Evolutionary conservation across 2,113 vertebrate species (phyloP).

Genomic region (Nestor notabilis): DNA sequence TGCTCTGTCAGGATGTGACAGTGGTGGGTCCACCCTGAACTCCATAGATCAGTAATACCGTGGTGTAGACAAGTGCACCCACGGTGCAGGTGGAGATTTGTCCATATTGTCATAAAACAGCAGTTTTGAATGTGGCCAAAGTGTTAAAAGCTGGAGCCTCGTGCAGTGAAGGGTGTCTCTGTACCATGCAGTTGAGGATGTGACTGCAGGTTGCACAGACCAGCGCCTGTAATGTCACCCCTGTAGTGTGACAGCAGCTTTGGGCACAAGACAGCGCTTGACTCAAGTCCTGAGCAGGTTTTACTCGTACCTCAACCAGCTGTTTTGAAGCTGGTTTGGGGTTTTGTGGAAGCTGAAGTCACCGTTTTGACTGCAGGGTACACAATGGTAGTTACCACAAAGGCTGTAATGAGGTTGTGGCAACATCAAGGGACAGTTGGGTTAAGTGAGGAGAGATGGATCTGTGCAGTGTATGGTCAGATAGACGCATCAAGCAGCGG

Average conservation of each 20-base stretch:
- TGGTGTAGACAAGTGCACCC: not conserved
- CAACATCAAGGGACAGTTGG: not conserved
- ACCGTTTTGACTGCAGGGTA: not conserved
- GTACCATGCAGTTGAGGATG: fast-evolving
- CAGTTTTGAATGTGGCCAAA: not conserved
- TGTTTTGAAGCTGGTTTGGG: not conserved
- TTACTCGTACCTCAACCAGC: not conserved
- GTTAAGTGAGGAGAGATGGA: not conserved
- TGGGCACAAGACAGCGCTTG: not conserved
- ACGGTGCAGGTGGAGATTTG: not conserved
- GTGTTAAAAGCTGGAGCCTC: not conserved
- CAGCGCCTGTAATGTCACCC: not conserved
- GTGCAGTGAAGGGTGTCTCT: fast-evolving
- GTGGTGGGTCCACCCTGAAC: not conserved
- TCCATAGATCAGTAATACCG: not conserved
- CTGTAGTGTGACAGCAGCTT: fast-evolving
- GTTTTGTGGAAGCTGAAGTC: not conserved
- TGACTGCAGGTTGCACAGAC: not conserved
- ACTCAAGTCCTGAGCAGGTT: not conserved
- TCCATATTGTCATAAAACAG: fast-evolving
- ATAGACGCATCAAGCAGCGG: not conserved
- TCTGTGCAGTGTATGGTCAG: not conserved
- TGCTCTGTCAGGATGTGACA: fast-evolving
- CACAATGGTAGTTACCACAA: fast-evolving
- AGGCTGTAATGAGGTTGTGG: not conserved